phyloP scores from a whole-genome alignment of 2,888 invertebrate genomes.

The Adelphocoris suturalis region DNA sequence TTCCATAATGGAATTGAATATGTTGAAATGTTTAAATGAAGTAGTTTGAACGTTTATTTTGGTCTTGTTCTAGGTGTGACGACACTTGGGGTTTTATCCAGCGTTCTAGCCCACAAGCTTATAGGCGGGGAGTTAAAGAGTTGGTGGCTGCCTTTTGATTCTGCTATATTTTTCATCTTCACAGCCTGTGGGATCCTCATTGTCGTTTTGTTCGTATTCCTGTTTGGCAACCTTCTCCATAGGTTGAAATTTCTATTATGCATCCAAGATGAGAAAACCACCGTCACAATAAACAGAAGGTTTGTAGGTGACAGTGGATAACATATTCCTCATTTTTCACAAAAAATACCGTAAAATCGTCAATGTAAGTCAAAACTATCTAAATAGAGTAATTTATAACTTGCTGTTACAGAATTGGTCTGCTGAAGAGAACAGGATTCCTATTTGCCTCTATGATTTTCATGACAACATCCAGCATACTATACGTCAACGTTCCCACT shows the following conservation, averaged over 20 bases:
- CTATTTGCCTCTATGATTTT: conserved; percentile 82
- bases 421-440: conserved; percentile 83
- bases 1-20: no score
- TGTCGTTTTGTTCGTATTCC: conserved; percentile 84
- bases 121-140: conserved; percentile 81
- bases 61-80: conserved; percentile 81
- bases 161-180: conserved; percentile 84
- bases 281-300: conserved; percentile 78
- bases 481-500: conserved; percentile 83
- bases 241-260: conserved; percentile 74
- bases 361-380: no score
- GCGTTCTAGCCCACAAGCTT: conserved; percentile 84
- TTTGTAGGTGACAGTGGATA: conserved; percentile 69
- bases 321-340: background rate
- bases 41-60: no score
- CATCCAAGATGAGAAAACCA: conserved; percentile 78
- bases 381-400: background rate
- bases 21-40: no score
- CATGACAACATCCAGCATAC: conserved; percentile 83
- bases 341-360: background rate
- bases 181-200: conserved; percentile 85
- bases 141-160: conserved; percentile 84
- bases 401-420: conserved; percentile 81
- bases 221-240: conserved; percentile 84
- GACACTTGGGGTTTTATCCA: conserved; percentile 84